Conservation (phyloP, 2,113 vertebrate genomes). For the Myiopsitta monachus region DNA sequence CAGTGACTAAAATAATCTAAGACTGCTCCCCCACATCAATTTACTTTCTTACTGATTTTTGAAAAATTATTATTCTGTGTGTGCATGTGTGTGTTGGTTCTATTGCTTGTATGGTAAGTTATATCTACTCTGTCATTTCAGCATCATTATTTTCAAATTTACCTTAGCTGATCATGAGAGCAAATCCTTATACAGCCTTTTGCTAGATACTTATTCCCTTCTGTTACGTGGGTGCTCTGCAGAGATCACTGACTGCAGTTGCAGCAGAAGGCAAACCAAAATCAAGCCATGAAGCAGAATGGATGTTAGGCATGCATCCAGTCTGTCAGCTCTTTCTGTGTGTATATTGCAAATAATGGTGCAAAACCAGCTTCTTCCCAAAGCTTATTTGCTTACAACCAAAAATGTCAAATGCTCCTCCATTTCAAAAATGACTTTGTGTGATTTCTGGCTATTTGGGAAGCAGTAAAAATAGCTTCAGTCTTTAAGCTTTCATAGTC, state of each 20-base stretch:
- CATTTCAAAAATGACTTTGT: not conserved
- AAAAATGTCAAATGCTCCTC: not conserved
- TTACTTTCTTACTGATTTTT: not conserved
- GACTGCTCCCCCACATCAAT: fast-evolving
- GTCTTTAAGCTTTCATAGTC: not conserved
- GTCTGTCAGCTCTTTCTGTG: not conserved
- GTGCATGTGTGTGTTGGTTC: not conserved
- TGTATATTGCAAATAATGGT: not conserved
- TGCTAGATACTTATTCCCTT: not conserved
- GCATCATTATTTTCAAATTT: not conserved
- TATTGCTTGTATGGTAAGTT: not conserved
- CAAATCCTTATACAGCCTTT: not conserved
- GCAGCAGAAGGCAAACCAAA: not conserved
- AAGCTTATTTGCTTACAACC: not conserved
- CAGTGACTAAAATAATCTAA: not conserved
- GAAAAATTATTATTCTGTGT: not conserved
- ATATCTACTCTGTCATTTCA: not conserved
- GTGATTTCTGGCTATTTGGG: not conserved
- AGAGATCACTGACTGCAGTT: not conserved
- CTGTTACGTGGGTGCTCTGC: not conserved
- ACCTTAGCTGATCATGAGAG: not conserved
- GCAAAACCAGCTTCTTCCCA: not conserved
- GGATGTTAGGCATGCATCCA: not conserved
- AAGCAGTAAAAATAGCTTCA: not conserved
- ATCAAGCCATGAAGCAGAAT: not conserved